Evolutionary conservation across 2,113 vertebrate genomes (phyloP).

Genomic region (Tylochromis polylepis): DNA sequence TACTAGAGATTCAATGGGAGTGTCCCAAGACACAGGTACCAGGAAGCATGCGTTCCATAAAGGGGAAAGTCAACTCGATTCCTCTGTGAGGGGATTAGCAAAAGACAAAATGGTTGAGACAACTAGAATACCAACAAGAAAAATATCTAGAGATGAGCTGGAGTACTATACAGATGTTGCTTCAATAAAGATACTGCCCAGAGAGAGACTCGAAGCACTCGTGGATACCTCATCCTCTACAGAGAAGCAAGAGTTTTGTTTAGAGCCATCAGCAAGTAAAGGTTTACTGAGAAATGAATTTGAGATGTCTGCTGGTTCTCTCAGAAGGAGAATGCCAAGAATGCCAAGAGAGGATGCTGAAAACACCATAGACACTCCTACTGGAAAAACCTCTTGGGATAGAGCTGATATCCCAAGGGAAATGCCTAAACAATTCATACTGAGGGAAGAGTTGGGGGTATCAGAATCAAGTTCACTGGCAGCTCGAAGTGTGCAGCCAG

Average conservation of each 20-base stretch:
- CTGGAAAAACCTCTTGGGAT: constrained; percentile 46
- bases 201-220: constrained; percentile 38
- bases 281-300: constrained; percentile 37
- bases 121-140: constrained; percentile 26
- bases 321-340: constrained; percentile 37
- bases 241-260: constrained; percentile 41
- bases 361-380: constrained; percentile 22
- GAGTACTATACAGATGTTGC: constrained; percentile 42
- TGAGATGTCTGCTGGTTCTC: constrained; percentile 29
- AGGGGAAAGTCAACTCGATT: constrained; percentile 43
- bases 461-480: constrained; percentile 24
- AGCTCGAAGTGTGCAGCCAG: constrained; percentile 51
- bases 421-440: constrained; percentile 12
- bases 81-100: constrained; percentile 10
- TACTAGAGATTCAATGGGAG: constrained; percentile 46
- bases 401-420: constrained; percentile 44
- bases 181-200: constrained; percentile 31
- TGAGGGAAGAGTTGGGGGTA: constrained; percentile 35
- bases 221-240: background rate
- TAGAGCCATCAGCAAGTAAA: constrained; percentile 22
- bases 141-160: constrained; percentile 56
- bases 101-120: constrained; percentile 38
- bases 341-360: constrained; percentile 29
- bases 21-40: constrained; percentile 37
- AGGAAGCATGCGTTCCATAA: constrained; percentile 27